Base-by-base conservation (phyloP, 2,888 invertebrate species). In the Margaritifera margaritifera region DNA sequence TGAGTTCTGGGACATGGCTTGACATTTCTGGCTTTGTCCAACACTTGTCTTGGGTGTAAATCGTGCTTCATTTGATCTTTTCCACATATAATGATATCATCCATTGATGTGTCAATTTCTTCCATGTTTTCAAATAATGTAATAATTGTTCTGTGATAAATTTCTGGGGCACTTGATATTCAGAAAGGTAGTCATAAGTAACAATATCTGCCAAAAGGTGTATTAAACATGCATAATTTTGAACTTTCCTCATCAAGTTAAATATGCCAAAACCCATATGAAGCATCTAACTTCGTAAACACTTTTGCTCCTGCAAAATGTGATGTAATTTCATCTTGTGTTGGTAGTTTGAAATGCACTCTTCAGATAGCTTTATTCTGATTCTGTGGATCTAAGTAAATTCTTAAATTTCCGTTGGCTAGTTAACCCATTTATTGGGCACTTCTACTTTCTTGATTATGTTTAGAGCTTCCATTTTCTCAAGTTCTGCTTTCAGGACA, bases 341-440 rank as follows among this genome's bases (percentile, higher is more conserved):
- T 79, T 5, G 76, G 74, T 6, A 78, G 56, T 59, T 79, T 72
- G 52, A 62, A 80, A 61, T 80, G 75, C 58, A 74, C 71, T 31
- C 77, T 24, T 22, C 50, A 25, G 58, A 80, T 71, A 24, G 69
- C 27, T 27, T 4, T 27, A 27, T 27, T 27, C 27, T 4, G 27
- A 4, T 27, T 27, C 27, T 4, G 27, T 27, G 27, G 27, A 27
- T 27, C 27, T 27, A 27, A 27, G 27, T 4, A 27, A 27, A 27
- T 27, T 4, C 3, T 27, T 27, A 27, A 27, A 4, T 27, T 27
- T 27, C 27, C 27, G 2, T 27, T 27, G 27, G 4, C 27, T 27
- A n/a, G n/a, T n/a, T n/a, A n/a, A n/a, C n/a, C n/a, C n/a, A n/a
- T n/a, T n/a, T n/a, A n/a, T n/a, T n/a, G n/a, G n/a, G n/a, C n/a